Evolutionary conservation across 2,113 vertebrate genomes (phyloP).

Genomic region (Bubo scandiacus): DNA sequence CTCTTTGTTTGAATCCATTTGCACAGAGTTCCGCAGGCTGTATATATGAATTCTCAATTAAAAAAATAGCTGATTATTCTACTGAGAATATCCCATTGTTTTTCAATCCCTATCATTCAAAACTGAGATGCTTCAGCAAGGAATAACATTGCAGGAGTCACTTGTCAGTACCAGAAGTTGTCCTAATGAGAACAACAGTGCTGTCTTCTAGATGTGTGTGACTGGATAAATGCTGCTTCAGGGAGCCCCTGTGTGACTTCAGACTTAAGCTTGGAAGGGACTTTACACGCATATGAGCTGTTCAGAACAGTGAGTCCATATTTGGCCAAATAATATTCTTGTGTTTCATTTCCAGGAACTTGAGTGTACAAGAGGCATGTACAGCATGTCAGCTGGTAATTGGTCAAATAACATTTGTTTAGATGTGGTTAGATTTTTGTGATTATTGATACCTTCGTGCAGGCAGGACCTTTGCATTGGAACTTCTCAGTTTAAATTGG

Average conservation of each 20-base stretch:
- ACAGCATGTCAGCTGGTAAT: neutral
- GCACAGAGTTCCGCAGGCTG: neutral
- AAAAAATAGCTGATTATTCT: slow-evolving; percentile 16
- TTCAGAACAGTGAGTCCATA: neutral
- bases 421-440: neutral
- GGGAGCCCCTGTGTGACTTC: neutral
- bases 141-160: neutral
- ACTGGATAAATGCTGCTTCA: slow-evolving; percentile 8
- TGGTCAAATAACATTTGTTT: neutral
- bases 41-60: slow-evolving; percentile 28
- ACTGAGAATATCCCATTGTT: neutral
- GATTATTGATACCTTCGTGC: neutral
- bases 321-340: slow-evolving; percentile 1
- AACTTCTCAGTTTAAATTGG: neutral
- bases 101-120: neutral
- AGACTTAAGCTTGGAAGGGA: neutral
- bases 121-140: neutral
- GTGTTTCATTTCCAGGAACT: slow-evolving; percentile 19
- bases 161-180: slow-evolving; percentile 36
- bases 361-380: neutral
- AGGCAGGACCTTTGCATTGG: neutral
- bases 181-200: slow-evolving; percentile 11
- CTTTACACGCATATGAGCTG: neutral
- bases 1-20: slow-evolving; percentile 21
- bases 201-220: slow-evolving; percentile 25